Base-by-base conservation (phyloP, 92 coral and sea anemone species). In the Epizoanthus scotinus region DNA sequence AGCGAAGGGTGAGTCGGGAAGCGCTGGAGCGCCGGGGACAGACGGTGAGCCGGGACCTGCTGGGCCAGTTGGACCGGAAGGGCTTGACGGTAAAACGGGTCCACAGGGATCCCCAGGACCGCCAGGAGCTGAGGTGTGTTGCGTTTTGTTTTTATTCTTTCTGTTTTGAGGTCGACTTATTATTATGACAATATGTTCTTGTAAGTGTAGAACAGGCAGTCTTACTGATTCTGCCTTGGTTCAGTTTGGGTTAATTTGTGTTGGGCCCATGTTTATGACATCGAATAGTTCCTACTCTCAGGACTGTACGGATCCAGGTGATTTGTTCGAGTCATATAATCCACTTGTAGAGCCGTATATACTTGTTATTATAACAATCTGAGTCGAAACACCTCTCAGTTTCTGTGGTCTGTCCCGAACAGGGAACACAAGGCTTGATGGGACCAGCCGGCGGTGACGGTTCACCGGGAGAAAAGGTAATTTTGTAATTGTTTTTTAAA, bases 391-490 rank as follows among this genome's bases (percentile, higher is more conserved):
- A n/a, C n/a, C n/a, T n/a, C n/a, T n/a, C 8, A 2, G 34, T 2
- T 1, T 17, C 27, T 38, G 42, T 68, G 3, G 31, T 31, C 20
- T 18, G 38, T 68, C 40, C 34, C 61, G 21, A n/a, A 25, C 63
- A 75, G 81, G 81, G 81, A 19, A 53, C 38, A 57, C 66, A 3
- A 12, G 81, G 81, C 13, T 21, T 57, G 22, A 58, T 21, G 8
- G 81, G 81, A 2, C 68, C 66, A n/a, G 68, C 57, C 1, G 68
- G 81, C 21, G 20, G 42, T 3, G 81, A 58, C 15, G 81, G 81
- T 36, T 15, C 18, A 54, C 68, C 59, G 42, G 81, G 81, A 36
- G 54, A 52, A 31, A 75, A 34, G 63, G 81, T 59, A 38, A 59
- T 54, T 75, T 58, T 20, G 15, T 19, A 73, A 19, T 58, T 31